Conservation (phyloP, 2,113 vertebrate species). For the Urocynchramus pylzowi region DNA sequence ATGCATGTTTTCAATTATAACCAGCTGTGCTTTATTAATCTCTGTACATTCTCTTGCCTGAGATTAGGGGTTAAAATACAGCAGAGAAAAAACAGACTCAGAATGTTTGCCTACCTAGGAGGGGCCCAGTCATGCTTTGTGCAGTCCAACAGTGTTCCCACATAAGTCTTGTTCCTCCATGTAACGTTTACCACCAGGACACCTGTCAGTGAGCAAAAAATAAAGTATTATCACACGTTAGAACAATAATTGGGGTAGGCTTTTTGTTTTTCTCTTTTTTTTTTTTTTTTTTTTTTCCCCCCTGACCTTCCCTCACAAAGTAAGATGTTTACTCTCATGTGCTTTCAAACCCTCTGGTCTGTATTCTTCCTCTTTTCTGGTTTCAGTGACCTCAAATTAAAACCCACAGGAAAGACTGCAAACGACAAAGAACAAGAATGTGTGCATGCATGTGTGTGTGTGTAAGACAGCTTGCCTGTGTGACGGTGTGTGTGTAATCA, state of each 20-base stretch:
- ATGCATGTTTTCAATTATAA: conserved; percentile 56
- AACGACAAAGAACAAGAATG: background rate
- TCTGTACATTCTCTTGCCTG: background rate
- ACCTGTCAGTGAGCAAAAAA: conserved; percentile 74
- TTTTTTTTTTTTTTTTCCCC: background rate
- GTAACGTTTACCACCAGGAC: conserved; percentile 98
- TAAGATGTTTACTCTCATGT: conserved; percentile 35
- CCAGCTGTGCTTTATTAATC: conserved; percentile 54
- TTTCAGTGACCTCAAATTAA: conserved; percentile 75
- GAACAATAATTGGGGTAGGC: background rate
- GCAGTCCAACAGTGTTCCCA: conserved; percentile 95
- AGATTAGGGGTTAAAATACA: background rate
- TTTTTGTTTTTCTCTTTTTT: background rate
- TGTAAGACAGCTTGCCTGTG: background rate
- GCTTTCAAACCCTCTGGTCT: conserved; percentile 67
- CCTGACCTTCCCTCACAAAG: background rate
- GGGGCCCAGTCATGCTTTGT: conserved; percentile 99
- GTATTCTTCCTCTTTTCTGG: conserved; percentile 72
- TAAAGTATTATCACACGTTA: conserved; percentile 7
- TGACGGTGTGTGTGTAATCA: conserved; percentile 59
- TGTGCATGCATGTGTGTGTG: background rate
- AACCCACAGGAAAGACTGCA: conserved; percentile 68
- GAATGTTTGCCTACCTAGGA: conserved; percentile 81
- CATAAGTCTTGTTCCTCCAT: conserved; percentile 98
- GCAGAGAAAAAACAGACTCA: background rate